Evolutionary conservation across 1,140 invertebrate species (phyloP).

Genomic region (Rhagoletis zephyria): DNA sequence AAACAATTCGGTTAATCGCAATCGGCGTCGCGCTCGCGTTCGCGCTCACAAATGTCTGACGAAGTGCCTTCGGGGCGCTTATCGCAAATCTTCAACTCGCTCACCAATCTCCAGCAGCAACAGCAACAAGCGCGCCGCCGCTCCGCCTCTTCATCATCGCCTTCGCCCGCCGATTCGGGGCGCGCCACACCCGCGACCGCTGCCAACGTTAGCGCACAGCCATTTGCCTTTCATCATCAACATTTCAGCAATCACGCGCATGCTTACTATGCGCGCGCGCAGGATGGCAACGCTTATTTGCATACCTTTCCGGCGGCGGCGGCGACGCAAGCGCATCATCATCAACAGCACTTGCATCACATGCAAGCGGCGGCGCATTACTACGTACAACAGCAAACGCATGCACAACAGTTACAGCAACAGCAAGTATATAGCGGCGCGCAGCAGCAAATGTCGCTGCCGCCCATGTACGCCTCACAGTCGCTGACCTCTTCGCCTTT

Average conservation of each 20-base stretch:
- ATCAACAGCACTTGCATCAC: constrained; percentile 61
- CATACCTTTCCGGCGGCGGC: constrained; percentile 66
- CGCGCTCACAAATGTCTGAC: constrained; percentile 74
- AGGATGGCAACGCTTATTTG: constrained; percentile 64
- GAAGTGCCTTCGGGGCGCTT: constrained; percentile 79
- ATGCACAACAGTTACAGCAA: constrained; percentile 58
- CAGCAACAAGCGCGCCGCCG: constrained; percentile 64
- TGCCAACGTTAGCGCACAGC: constrained; percentile 55
- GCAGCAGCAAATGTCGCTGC: constrained; percentile 63
- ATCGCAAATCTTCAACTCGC: constrained; percentile 86
- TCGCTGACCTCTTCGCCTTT: constrained; percentile 68
- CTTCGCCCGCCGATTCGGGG: constrained; percentile 65
- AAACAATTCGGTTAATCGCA: neutral
- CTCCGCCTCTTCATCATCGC: constrained; percentile 69
- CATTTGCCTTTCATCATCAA: constrained; percentile 53
- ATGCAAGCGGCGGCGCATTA: constrained; percentile 56
- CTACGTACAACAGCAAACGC: neutral
- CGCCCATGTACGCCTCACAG: constrained; percentile 62
- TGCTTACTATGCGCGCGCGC: constrained; percentile 65
- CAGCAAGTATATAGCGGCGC: constrained; percentile 56
- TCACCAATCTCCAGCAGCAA: constrained; percentile 80
- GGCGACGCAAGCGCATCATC: constrained; percentile 50
- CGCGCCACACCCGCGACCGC: constrained; percentile 61
- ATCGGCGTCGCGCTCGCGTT: neutral
- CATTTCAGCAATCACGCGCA: constrained; percentile 60